Evolutionary conservation across 2,888 invertebrate species (phyloP), one percentile per base, ranked within the genome.

Genomic region (Fragum whitleyi): DNA sequence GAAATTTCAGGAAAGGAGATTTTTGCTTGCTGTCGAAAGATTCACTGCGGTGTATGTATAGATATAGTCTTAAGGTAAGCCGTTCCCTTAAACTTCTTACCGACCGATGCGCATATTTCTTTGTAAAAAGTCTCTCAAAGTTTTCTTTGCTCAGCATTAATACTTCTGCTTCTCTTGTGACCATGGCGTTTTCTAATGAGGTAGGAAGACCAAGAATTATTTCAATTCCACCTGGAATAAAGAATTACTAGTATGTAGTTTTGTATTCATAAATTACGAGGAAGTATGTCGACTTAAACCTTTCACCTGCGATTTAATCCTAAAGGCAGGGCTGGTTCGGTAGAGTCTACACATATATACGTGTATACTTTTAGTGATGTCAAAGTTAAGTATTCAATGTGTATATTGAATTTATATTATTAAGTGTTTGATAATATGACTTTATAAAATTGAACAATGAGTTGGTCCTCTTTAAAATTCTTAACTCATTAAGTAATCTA

Each of bases 31-130:
- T 79, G 16, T 78, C 70, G 21, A 85, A 76, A 19, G 79, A 16
- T n/a, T 87, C 86, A 19, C 86, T 84, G 51, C 90, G 79, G 69
- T 90, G 87, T 42, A 91, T 91, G 73, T 90, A 91, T 53, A 91
- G 74, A 51, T 88, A 90, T 19, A 90, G 82, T 59, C 89, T 74
- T 71, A 82, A 83, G n/a, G 86, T 87, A 39, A 89, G 81, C 19
- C 87, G 79, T 29, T 89, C 87, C 55, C 89, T 87, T 67, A 91
- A 67, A 47, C 70, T 86, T 19, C 84, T 77, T 19, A 91, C 59
- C 1, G 89, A 81, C 16, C 61, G 68, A 14, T 61, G 53, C 14
- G 91, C 88, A 62, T 81, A 88, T 65, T 89, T 88, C 62, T 86
- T 81, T 71, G 79, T 84, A 76, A 91, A 89, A n/a, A 90, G 80